These are phyloP conservation scores for Danaus melanippus DNA, from an alignment of 1,140 invertebrate species.

Conservation along the genomic window DNA sequence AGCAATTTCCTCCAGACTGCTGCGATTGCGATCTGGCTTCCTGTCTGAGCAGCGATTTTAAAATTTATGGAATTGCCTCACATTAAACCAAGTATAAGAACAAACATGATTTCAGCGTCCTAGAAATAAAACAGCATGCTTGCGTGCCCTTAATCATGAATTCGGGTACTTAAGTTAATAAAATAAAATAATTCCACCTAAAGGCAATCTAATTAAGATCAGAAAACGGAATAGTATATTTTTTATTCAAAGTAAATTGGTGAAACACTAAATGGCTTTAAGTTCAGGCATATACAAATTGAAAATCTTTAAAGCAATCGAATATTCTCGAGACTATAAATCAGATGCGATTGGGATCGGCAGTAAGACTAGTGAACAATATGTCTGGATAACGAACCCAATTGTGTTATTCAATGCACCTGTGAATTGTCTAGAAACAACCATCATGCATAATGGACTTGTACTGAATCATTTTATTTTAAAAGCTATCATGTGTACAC, in stretches of 20 bases:
- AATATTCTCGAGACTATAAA: slow-evolving; percentile 39
- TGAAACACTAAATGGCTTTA: too few species aligned
- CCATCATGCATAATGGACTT: too few species aligned
- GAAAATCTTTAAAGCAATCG: slow-evolving; percentile 29
- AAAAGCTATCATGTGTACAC: too few species aligned
- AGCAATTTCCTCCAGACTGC: slow-evolving; percentile 64
- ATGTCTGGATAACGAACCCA: slow-evolving; percentile 44
- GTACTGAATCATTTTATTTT: too few species aligned
- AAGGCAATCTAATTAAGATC: too few species aligned
- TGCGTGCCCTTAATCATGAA: too few species aligned
- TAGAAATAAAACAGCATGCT: not conserved
- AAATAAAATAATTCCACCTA: too few species aligned
- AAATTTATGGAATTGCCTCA: slow-evolving; percentile 64
- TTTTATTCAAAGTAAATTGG: too few species aligned
- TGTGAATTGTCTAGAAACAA: slow-evolving; percentile 19
- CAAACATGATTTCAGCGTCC: slow-evolving; percentile 18
- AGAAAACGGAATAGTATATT: too few species aligned
- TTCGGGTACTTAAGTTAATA: too few species aligned
- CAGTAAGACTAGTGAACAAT: slow-evolving; percentile 36
- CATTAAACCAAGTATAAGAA: slow-evolving; percentile 48
- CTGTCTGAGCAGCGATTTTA: slow-evolving; percentile 63
- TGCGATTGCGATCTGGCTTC: slow-evolving; percentile 68
- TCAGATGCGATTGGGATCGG: slow-evolving; percentile 41
- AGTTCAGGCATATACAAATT: slow-evolving; percentile 15
- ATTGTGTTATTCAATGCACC: slow-evolving; percentile 45